These are phyloP conservation scores for Heteropelma amictum DNA, from an alignment of 2,888 invertebrate species.

Conservation along the genomic window DNA sequence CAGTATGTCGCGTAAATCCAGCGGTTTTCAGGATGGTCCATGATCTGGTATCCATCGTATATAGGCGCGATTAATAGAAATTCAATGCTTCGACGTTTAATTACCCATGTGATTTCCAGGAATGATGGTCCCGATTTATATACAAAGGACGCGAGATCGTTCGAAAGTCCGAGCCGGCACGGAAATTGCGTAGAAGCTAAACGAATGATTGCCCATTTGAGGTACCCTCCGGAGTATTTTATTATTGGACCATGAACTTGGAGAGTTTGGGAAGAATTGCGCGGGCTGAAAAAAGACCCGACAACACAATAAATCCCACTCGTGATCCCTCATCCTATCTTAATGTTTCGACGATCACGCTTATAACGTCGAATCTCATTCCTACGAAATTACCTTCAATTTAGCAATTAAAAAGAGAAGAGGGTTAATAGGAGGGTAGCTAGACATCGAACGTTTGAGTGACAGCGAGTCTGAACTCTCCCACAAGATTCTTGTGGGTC, in stretches of 20 bases:
- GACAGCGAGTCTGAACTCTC: constrained; percentile 74
- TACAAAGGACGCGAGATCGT: constrained; percentile 13
- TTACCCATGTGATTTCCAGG: constrained; percentile 48
- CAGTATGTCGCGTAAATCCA: constrained; percentile 50
- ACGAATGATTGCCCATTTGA: constrained; percentile 32
- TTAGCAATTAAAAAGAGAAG: constrained; percentile 76
- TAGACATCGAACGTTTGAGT: constrained; percentile 75
- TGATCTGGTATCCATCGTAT: constrained; percentile 17
- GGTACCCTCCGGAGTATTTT: background rate
- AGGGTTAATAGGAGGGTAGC: constrained; percentile 77
- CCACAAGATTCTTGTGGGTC: constrained; percentile 61
- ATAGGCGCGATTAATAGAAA: constrained; percentile 47
- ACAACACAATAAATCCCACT: constrained; percentile 53
- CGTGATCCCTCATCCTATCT: constrained; percentile 55
- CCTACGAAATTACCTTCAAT: constrained; percentile 77
- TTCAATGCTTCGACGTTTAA: constrained; percentile 44
- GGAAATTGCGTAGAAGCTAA: constrained; percentile 45
- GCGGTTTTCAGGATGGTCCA: constrained; percentile 45
- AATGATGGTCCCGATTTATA: constrained; percentile 38
- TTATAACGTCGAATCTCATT: constrained; percentile 69
- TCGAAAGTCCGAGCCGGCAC: constrained; percentile 12
- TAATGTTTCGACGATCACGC: constrained; percentile 38
- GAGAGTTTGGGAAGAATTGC: constrained; percentile 27
- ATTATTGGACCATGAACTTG: background rate
- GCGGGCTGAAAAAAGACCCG: constrained; percentile 28